These are phyloP conservation scores for Stegastes partitus DNA, from an alignment of 2,113 vertebrate genomes.

Conservation along the genomic window DNA sequence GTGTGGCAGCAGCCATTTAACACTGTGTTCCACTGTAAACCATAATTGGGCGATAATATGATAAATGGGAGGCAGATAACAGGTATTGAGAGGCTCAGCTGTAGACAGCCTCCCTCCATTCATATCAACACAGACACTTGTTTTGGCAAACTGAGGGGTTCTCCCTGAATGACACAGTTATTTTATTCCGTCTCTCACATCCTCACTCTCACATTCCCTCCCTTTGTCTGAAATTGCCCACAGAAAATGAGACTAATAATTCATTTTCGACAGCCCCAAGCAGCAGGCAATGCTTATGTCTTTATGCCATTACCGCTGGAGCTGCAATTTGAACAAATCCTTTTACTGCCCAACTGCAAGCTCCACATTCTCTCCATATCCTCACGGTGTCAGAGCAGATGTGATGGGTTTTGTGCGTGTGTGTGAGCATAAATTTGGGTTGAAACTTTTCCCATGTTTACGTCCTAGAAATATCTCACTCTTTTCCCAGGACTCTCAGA, in stretches of 20 bases:
- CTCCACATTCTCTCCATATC: constrained; percentile 25
- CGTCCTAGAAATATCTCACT: not conserved
- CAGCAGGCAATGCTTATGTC: constrained; percentile 76
- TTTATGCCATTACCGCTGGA: constrained; percentile 67
- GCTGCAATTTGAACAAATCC: constrained; percentile 67
- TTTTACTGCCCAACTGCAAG: constrained; percentile 56
- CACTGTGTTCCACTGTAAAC: constrained; percentile 1
- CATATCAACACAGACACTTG: constrained; percentile 25
- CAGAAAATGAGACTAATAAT: constrained; percentile 80
- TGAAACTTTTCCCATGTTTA: not conserved
- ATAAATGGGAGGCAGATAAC: constrained; percentile 22
- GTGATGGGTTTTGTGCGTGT: constrained; percentile 22
- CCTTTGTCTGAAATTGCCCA: constrained; percentile 73
- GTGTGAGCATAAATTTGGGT: constrained; percentile 8
- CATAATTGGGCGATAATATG: constrained; percentile 22
- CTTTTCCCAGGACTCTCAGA: constrained; percentile 4
- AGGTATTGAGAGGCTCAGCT: constrained; percentile 30
- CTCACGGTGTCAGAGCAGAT: constrained; percentile 43
- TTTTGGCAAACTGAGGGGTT: constrained; percentile 51
- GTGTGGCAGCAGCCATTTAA: constrained; percentile 1
- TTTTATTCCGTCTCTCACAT: constrained; percentile 47
- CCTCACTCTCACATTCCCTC: constrained; percentile 40
- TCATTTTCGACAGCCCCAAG: constrained; percentile 73
- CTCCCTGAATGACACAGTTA: constrained; percentile 53
- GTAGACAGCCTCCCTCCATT: not conserved